phyloP scores from a whole-genome alignment of 2,113 vertebrate genomes.

The Microcebus lehilahytsara region DNA sequence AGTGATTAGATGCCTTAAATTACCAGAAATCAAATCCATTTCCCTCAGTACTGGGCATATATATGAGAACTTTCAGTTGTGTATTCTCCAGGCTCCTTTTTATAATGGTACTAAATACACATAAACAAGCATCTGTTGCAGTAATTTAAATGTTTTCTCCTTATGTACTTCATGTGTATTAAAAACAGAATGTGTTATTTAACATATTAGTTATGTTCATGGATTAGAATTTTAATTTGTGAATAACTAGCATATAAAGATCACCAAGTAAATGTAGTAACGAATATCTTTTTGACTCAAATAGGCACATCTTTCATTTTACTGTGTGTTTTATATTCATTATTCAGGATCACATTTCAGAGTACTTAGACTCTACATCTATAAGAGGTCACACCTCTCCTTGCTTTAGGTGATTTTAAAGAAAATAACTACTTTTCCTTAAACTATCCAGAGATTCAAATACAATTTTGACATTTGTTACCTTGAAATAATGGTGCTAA shows the following conservation, averaged over 20 bases:
- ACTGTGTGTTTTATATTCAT: background rate
- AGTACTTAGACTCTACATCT: background rate
- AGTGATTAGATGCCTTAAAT: slow-evolving; percentile 70
- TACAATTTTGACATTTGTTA: slow-evolving; percentile 53
- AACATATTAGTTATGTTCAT: slow-evolving; percentile 64
- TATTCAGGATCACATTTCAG: background rate
- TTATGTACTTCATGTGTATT: slow-evolving; percentile 63
- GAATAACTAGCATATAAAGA: background rate
- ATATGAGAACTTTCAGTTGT: slow-evolving; percentile 33
- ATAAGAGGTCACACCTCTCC: background rate
- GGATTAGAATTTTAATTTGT: slow-evolving; percentile 56
- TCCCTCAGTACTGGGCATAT: slow-evolving; percentile 36
- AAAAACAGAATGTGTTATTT: slow-evolving; percentile 68
- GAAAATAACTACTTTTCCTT: slow-evolving; percentile 47
- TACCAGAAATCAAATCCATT: slow-evolving; percentile 63
- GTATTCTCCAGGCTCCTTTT: slow-evolving; percentile 52
- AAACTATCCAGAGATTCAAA: slow-evolving; percentile 26
- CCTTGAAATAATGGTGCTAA: slow-evolving; percentile 54
- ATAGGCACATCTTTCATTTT: background rate
- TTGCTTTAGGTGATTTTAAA: slow-evolving; percentile 31
- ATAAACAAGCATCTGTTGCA: slow-evolving; percentile 72
- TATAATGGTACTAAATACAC: slow-evolving; percentile 58
- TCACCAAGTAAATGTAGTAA: background rate
- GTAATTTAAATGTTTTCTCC: slow-evolving; percentile 62
- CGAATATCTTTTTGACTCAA: background rate